Evolutionary conservation across 2,888 invertebrate genomes (phyloP).

Genomic region (Tipula lateralis): DNA sequence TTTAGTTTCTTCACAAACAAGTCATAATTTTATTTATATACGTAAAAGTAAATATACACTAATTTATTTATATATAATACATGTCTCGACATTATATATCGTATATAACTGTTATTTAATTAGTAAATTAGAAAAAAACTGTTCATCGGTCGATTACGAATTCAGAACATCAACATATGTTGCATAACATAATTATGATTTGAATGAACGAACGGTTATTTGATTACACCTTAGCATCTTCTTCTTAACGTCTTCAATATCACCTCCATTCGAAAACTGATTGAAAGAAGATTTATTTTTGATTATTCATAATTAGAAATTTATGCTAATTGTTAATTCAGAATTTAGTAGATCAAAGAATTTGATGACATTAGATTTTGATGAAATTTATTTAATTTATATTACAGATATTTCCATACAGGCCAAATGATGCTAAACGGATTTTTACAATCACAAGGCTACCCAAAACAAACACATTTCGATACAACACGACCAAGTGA

Average conservation of each 20-base stretch:
- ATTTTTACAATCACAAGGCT: constrained; percentile 69
- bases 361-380: neutral
- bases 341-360: neutral
- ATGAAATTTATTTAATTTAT: neutral
- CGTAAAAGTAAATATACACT: neutral
- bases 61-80: neutral
- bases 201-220: neutral
- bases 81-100: neutral
- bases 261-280: neutral
- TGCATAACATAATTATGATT: neutral
- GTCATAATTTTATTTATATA: constrained; percentile 4
- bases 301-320: neutral
- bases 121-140: neutral
- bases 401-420: constrained; percentile 61
- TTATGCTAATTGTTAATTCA: neutral
- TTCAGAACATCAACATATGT: neutral
- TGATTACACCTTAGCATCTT: neutral
- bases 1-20: neutral
- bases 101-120: neutral
- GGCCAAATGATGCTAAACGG: constrained; percentile 68
- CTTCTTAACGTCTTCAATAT: no score
- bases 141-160: neutral
- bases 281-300: neutral
- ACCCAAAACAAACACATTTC: constrained; percentile 65
- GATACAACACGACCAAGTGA: constrained; percentile 64